Conservation (phyloP, 2,888 invertebrate species). For the Dicranocentrus wangi region DNA sequence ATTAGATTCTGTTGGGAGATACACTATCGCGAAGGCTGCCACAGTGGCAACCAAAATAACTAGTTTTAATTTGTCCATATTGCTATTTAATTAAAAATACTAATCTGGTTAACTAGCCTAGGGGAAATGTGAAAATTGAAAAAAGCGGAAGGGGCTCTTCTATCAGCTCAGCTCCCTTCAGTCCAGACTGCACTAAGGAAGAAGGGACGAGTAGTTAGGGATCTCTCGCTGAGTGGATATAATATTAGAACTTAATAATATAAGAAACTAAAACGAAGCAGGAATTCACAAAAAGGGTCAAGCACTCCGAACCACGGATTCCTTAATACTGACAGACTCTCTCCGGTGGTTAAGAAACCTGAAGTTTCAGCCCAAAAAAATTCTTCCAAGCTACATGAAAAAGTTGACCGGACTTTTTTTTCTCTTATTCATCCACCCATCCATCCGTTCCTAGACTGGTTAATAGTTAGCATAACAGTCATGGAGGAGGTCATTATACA, state of each 20-base stretch:
- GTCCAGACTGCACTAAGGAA: conserved; percentile 26
- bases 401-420: conserved; percentile 61
- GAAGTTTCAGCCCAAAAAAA: conserved; percentile 50
- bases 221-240: conserved; percentile 18
- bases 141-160: no score
- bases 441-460: conserved; percentile 53
- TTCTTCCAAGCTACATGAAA: conserved; percentile 53
- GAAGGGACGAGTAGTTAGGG: conserved; percentile 51
- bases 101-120: conserved; percentile 54
- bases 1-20: conserved; percentile 69
- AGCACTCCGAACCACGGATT: conserved; percentile 64
- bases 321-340: conserved; percentile 63
- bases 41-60: conserved; percentile 69
- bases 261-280: background rate
- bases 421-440: conserved; percentile 44
- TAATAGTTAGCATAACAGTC: conserved; percentile 41
- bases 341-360: conserved; percentile 55
- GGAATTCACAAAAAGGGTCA: conserved; percentile 51
- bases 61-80: conserved; percentile 72
- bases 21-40: conserved; percentile 70
- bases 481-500: conserved; percentile 60
- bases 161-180: conserved; percentile 66
- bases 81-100: conserved; percentile 56
- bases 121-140: conserved; percentile 1
- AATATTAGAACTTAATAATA: background rate